Evolutionary conservation across 2,888 invertebrate genomes (phyloP).

Genomic region (Megalurothrips usitatus): DNA sequence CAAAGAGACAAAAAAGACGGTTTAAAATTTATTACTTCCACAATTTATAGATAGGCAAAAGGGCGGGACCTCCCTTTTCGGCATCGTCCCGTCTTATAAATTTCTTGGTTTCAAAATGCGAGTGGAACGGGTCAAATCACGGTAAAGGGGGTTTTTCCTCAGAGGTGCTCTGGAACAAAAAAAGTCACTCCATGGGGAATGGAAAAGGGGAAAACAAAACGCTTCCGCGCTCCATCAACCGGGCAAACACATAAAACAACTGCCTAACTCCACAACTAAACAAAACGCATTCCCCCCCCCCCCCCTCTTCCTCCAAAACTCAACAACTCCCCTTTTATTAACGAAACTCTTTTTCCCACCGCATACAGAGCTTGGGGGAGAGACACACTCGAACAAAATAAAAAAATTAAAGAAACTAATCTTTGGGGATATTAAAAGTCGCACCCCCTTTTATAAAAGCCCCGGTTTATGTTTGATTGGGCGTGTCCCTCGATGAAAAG

Average conservation of each 20-base stretch:
- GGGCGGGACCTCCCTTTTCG: conserved; percentile 58
- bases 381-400: not conserved
- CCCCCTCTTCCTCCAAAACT: not conserved
- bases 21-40: conserved; percentile 25
- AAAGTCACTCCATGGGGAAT: conserved; percentile 28
- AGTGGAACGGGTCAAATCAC: conserved; percentile 88
- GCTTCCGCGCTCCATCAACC: not conserved
- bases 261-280: not conserved
- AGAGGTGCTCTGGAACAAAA: conserved; percentile 68
- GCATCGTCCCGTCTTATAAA: conserved; percentile 73
- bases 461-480: conserved; percentile 16
- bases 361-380: too few relatives aligned
- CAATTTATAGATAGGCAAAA: conserved; percentile 1
- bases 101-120: conserved; percentile 91
- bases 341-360: not conserved
- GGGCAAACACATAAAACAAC: not conserved
- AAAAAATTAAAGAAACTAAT: not conserved
- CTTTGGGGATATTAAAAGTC: conserved; percentile 14
- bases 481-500: not conserved
- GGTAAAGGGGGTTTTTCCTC: conserved; percentile 77
- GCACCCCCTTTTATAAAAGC: not conserved
- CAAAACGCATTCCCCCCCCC: not conserved
- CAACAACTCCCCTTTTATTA: not conserved
- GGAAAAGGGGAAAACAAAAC: not conserved
- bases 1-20: conserved; percentile 42